Evolutionary conservation across 2,797 vertebrate genomes (phyloP), one percentile per base, ranked within the genome.

Genomic region (Carapus acus): DNA sequence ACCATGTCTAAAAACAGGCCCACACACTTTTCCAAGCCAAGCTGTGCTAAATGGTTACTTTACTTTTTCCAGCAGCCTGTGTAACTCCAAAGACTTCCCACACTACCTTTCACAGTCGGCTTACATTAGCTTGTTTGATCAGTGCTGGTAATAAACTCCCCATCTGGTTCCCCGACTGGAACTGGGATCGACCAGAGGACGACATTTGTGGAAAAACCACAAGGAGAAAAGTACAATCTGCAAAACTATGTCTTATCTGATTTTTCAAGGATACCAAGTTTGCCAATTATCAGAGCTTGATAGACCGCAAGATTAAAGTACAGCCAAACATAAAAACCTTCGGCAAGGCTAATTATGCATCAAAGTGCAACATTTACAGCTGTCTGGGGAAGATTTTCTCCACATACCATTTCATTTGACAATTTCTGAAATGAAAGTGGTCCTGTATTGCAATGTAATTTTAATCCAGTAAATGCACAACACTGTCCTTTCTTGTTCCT

Each of bases 111-210:
- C 71, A 62, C 73, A 63, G 59, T 59, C 54, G 5, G 58, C 73
- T 78, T 73, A 72, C 77, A 74, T 79, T 78, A 79, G 69, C 71
- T 72, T 81, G 78, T 84, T 83, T 84, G 78, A 85, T 80, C 76
- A 72, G 71, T 8, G 42, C 6, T 23, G 64, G 70, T 72, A 79
- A 81, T 83, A 83, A 81, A 80, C 77, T 84, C 76, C 77, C 79
- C 82, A 80, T 78, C 72, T 80, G 79, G 70, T 62, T 80, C 61
- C 61, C 58, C 57, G 12, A 63, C 54, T 33, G 47, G 53, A 53
- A 65, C 62, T 52, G 49, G 29, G 57, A 55, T 74, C 60, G 62
- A 58, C 33, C 49, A 69, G 61, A 65, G 66, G 27, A 24, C n/a
- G 50, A 60, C 59, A 67, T 51, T 71, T 78, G 67, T 40, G 54